Evolutionary conservation across 2,888 invertebrate species (phyloP), one percentile per base, ranked within the genome.

Genomic region (Lucinisca nassula): DNA sequence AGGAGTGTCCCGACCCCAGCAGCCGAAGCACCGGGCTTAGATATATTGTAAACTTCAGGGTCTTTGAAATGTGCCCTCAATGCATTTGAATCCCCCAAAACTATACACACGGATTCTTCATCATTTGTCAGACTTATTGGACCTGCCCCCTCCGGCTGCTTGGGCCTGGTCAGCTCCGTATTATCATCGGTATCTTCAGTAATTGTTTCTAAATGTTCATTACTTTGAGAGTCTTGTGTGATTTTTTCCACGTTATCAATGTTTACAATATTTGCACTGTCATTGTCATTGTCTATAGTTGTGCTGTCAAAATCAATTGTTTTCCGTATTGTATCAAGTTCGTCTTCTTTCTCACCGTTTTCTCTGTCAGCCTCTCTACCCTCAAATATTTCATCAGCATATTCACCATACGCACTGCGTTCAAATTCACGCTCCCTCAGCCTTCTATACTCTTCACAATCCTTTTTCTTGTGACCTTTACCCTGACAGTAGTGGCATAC

Each of bases 321-420:
- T 17, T 45, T 45, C 45, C 45, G 8, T 8, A 45, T 17, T 45
- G 45, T 45, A 17, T 45, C 45, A 45, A 12, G 45, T 8, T 45
- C 17, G 17, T 45, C 17, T 8, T 6, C 21, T 14, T 14, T 61
- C 8, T n/a, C n/a, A 27, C 10, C 61, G 10, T 14, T 24, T 10
- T 35, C 14, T 6, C 1, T 49, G 45, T 27, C 12, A 30, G 24
- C 27, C 27, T 45, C 21, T 24, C 21, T 38, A 10, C 76, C 76
- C n/a, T 75, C 75, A 37, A 75, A 10, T 49, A 75, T 75, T 24
- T 45, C 75, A 14, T 14, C 45, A 3, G 45, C 75, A 49, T 75
- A 75, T 12, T 75, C 27, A 30, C 75, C 75, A 27, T 24, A 49
- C 4, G 45, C 8, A 12, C 17, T 45, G 45, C 45, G 45, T 45